Evolutionary conservation across 2,888 invertebrate genomes (phyloP), one percentile per base, ranked within the genome.

Genomic region (Volucella zonaria): DNA sequence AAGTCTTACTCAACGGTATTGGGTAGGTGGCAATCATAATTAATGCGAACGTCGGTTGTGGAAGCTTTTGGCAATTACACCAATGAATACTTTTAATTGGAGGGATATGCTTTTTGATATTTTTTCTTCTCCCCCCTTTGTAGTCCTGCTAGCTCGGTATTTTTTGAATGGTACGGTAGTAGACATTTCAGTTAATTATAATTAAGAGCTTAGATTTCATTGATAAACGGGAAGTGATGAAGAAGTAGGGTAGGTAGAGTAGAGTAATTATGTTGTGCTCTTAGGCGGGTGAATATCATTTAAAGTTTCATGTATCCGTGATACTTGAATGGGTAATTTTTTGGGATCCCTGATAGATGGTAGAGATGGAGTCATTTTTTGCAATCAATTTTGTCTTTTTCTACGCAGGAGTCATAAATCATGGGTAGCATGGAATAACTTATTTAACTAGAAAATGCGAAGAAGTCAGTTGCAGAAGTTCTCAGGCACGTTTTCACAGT

Each of bases 1-100:
- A 70, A 70, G 70, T 70, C 49, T 70, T 42, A 18, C 43, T 10
- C 45, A n/a, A 15, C n/a, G 6, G 1, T 18, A 12, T 38, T 3
- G 56, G n/a, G 61, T 64, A 31, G 51, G 51, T 15, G 58, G 66
- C 64, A 59, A n/a, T 73, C 8, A 45, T 73, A 73, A 73, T 73
- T 79, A 73, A 73, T 79, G 38, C 43, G 45, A 64, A 71, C 56
- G 70, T 70, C 51, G 31, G 62, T 42, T 58, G 64, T 78, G 49
- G 47, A 15, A 56, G 70, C 70, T 70, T 64, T 43, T 51, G 38
- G 62, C 64, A 78, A 71, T 78, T 78, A 78, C 73, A 74, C 54
- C 73, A 64, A 54, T 64, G 62, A 74, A 74, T 62, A 74, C 62
- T 62, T 74, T 74, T 74, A 62, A 74, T 74, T 62, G 73, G 38